phyloP scores from a whole-genome alignment of 2,888 invertebrate genomes.

The Bellardia bayeri region DNA sequence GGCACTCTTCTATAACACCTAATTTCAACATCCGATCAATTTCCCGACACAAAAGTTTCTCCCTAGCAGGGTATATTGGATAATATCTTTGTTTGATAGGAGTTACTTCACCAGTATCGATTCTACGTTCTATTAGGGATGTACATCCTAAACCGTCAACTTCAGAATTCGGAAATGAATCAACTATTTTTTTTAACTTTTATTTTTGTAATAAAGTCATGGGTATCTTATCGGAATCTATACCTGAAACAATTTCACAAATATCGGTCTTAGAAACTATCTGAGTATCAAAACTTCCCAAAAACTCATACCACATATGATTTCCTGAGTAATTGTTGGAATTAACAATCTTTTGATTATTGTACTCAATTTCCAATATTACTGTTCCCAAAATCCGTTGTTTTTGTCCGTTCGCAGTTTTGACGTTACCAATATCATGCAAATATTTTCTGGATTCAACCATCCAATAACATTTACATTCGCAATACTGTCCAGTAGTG shows the following conservation, averaged over 20 bases:
- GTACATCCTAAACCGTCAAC: conserved; percentile 24
- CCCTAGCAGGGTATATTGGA: neutral
- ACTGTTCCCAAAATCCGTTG: neutral
- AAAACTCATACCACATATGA: conserved; percentile 5
- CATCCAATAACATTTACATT: neutral
- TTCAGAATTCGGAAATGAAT: conserved; percentile 15
- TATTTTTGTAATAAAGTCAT: neutral
- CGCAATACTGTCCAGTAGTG: neutral
- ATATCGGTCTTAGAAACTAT: neutral
- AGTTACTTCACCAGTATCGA: neutral
- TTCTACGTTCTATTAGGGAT: neutral
- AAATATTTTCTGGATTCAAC: neutral
- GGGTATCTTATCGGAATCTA: neutral
- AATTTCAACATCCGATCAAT: neutral
- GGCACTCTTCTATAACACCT: neutral
- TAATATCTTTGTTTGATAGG: neutral
- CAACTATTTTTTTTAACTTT: neutral
- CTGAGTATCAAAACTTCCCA: neutral
- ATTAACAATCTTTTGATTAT: neutral
- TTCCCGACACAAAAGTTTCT: neutral
- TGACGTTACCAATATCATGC: neutral
- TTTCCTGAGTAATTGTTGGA: neutral
- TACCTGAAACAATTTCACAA: neutral
- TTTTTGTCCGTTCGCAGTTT: conserved; percentile 7
- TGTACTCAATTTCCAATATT: neutral